Percentiles rank a stretch among this genome's conserved stretches.
Conservation (phyloP, 1,140 invertebrate species). For the Drosophila orosa region DNA sequence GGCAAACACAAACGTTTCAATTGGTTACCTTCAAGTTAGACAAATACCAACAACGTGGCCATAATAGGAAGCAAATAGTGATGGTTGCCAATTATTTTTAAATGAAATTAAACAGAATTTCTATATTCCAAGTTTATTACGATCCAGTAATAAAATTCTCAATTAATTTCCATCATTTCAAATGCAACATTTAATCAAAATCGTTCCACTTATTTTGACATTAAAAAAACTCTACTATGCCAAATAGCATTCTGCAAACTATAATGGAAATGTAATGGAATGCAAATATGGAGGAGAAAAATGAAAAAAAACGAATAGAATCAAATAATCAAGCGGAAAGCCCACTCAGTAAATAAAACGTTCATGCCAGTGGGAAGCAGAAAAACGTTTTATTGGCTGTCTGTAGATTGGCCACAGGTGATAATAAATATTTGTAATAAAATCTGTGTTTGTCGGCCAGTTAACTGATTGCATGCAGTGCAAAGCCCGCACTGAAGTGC, state of each 20-base stretch:
- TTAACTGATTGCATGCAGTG: conserved; percentile 4
- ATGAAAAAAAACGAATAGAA: conserved; percentile 14
- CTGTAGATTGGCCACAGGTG: conserved; percentile 21
- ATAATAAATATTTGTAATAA: conserved; percentile 43
- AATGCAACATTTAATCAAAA: background rate
- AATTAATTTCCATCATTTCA: background rate
- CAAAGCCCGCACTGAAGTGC: conserved; percentile 22
- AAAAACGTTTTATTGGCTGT: conserved; percentile 34
- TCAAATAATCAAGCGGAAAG: conserved; percentile 28
- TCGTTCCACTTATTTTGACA: background rate
- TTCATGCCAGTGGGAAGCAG: conserved; percentile 8
- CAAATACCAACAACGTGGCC: background rate
- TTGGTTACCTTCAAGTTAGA: background rate
- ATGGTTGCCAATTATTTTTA: background rate
- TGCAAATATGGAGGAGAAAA: conserved; percentile 22
- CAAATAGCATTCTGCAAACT: background rate
- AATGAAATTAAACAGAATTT: too few relatives aligned
- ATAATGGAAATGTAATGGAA: conserved; percentile 38
- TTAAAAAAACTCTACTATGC: background rate
- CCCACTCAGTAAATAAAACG: conserved; percentile 25
- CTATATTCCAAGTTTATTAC: too few relatives aligned
- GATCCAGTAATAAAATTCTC: background rate
- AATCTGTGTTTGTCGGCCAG: conserved; percentile 24
- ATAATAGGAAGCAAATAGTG: background rate
- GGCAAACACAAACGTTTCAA: background rate